phyloP scores from a whole-genome alignment of 2,113 vertebrate genomes.

The Tupaia chinensis region DNA sequence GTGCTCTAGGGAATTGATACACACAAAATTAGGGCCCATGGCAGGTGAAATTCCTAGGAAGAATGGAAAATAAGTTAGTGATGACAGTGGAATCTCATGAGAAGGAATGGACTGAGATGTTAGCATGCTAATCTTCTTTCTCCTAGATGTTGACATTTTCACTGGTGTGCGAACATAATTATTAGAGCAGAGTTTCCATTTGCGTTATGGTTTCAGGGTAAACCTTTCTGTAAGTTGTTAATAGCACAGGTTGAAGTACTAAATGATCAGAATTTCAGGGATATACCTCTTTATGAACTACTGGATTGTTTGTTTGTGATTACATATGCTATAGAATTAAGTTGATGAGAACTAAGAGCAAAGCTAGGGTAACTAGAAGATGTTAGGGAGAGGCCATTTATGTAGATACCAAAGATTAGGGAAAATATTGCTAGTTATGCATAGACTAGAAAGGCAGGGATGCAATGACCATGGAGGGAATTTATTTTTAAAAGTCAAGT shows the following conservation, averaged over 20 bases:
- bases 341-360: not conserved
- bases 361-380: not conserved
- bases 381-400: not conserved
- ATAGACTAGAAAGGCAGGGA: not conserved
- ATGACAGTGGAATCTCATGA: not conserved
- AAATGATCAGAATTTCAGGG: not conserved
- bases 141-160: not conserved
- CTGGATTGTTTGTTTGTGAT: not conserved
- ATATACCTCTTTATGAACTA: not conserved
- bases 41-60: not conserved
- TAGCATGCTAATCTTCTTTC: not conserved
- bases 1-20: not conserved
- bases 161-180: not conserved
- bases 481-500: not conserved
- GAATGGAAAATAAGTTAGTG: not conserved
- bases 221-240: conserved; percentile 22
- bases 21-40: rapidly evolving
- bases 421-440: not conserved
- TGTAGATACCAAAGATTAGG: not conserved
- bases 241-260: not conserved
- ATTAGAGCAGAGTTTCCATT: conserved; percentile 1
- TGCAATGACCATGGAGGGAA: not conserved
- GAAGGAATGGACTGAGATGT: not conserved
- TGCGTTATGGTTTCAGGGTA: not conserved
- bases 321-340: conserved; percentile 4